Base-by-base conservation (phyloP, 2,888 invertebrate genomes). In the Rutpela maculata region DNA sequence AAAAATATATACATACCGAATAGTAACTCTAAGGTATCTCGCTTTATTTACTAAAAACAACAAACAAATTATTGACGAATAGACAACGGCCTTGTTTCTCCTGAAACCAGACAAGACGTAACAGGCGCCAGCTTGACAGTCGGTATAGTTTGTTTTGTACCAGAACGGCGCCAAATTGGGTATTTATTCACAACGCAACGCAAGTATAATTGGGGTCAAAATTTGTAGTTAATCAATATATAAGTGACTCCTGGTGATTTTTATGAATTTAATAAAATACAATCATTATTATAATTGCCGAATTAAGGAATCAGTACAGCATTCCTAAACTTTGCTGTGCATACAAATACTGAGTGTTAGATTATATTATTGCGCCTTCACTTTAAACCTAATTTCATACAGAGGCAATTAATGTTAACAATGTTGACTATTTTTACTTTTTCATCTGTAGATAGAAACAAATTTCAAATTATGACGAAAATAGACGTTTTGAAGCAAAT, bases 61-160 rank as follows among this genome's bases (percentile, higher is more conserved):
- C 62, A 62, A 17, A 31, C 62, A 50, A 6, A 50, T 50, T 50
- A 62, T 17, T 62, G 62, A 62, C 10, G 22, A 19, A 59, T 22
- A 59, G 9, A 59, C 22, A 19, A 31, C n/a, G 62, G 15, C 50
- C 17, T 19, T 50, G 50, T 7, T 19, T 38, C 10, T 18, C 17
- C 12, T 18, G 19, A 67, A 50, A 67, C 22, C 50, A 62, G 66
- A 67, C 66, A 22, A n/a, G n/a, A 22, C 31, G 50, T 67, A 50
- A 50, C 12, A 67, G 50, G 66, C 66, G 66, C 66, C 66, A 55
- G 66, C 66, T 22, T 19, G 66, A 67, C 43, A 50, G 43, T 50
- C 19, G 19, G 18, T 50, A 43, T 43, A 22, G 43, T 17, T 50
- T 67, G 50, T 65, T 65, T 67, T 38, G 35, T 22, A 12, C 66